These are phyloP conservation scores for Orgyia antiqua DNA, from an alignment of 2,888 invertebrate genomes.

Conservation along the genomic window DNA sequence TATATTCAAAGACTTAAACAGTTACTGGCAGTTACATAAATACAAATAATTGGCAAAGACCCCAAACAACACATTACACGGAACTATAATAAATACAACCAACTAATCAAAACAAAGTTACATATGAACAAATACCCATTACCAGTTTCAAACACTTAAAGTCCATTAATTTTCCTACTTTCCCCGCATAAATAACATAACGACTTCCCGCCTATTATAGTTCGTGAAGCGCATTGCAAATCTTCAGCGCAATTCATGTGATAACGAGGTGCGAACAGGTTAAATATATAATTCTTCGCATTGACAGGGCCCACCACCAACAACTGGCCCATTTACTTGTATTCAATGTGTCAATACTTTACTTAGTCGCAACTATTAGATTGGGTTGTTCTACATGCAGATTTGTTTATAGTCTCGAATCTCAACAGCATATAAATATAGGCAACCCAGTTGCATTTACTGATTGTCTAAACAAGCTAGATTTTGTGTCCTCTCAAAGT, in stretches of 20 bases:
- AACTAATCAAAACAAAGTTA: not conserved
- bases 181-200: slow-evolving; percentile 32
- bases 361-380: too few species aligned
- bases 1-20: too few species aligned
- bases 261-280: slow-evolving; percentile 33
- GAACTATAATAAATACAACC: slow-evolving; percentile 1
- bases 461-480: too few species aligned
- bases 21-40: too few species aligned
- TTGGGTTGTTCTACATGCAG: slow-evolving; percentile 20
- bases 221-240: slow-evolving; percentile 31
- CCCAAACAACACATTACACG: too few species aligned
- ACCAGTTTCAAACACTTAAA: slow-evolving; percentile 15
- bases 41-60: too few species aligned
- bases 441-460: not conserved
- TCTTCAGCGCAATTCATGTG: slow-evolving; percentile 29
- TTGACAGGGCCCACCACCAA: slow-evolving; percentile 12
- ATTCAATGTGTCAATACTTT: too few species aligned
- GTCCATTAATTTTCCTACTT: slow-evolving; percentile 36
- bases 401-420: slow-evolving; percentile 14
- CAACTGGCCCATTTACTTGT: slow-evolving; percentile 27
- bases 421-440: not conserved
- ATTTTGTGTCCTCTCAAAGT: too few species aligned
- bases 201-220: slow-evolving; percentile 30
- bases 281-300: slow-evolving; percentile 20
- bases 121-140: slow-evolving; percentile 19